Percentiles rank a stretch among this genome's conserved stretches.
phyloP scores from a whole-genome alignment of 2,888 invertebrate genomes.

The Eristalis intricaria region DNA sequence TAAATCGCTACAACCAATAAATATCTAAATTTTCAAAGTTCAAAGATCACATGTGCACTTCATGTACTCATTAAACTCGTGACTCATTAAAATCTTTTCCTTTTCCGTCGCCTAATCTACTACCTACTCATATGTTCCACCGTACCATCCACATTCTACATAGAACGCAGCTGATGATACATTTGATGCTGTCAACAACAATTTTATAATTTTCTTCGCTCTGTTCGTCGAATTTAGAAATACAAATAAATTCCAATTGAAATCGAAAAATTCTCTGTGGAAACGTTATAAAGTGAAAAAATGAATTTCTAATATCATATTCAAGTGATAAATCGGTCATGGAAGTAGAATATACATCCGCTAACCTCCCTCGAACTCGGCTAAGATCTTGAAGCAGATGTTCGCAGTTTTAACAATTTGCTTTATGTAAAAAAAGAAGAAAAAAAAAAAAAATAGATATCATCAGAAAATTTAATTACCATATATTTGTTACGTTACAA shows the following conservation, averaged over 20 bases:
- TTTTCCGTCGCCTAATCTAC: neutral
- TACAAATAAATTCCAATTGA: conserved; percentile 18
- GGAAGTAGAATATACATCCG: conserved; percentile 20
- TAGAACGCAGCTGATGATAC: conserved; percentile 37
- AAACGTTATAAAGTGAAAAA: neutral
- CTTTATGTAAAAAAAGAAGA: conserved; percentile 24
- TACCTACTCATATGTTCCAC: neutral
- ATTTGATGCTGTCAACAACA: conserved; percentile 61
- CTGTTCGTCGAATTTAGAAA: conserved; percentile 2
- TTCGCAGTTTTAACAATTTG: conserved; percentile 24
- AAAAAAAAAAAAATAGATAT: conserved; percentile 14
- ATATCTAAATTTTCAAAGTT: too few species aligned
- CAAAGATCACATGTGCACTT: too few species aligned
- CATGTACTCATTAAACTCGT: too few species aligned
- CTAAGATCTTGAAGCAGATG: conserved; percentile 50
- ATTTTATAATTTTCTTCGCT: conserved; percentile 28
- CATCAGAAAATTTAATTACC: conserved; percentile 17
- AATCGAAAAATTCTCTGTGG: neutral
- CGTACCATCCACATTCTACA: conserved; percentile 28
- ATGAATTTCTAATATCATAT: neutral
- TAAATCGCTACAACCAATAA: too few species aligned
- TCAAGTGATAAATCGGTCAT: conserved; percentile 32
- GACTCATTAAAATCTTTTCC: neutral
- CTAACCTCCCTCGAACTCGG: conserved; percentile 12
- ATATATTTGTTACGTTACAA: neutral